phyloP scores from a whole-genome alignment of 2,888 invertebrate species.

The Cryptus armator region DNA sequence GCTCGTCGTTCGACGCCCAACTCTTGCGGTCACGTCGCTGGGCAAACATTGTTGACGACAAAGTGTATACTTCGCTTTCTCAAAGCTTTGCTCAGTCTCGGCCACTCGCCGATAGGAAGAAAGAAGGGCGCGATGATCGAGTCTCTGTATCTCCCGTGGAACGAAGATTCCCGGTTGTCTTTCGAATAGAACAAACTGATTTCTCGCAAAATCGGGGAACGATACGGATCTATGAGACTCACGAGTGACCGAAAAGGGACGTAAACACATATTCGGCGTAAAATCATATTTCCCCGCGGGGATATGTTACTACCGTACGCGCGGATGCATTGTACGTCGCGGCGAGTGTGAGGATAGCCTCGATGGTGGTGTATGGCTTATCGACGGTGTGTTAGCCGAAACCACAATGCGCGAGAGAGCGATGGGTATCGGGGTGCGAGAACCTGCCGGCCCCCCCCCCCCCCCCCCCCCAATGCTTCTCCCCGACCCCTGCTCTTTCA shows the following conservation, averaged over 20 bases:
- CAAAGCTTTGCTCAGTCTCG: background rate
- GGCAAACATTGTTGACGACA: constrained; percentile 41
- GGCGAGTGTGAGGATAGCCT: constrained; percentile 15
- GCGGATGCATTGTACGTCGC: constrained; percentile 20
- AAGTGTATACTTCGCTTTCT: constrained; percentile 42
- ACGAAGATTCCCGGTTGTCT: constrained; percentile 4
- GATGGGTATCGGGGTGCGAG: constrained; percentile 60
- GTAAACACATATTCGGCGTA: constrained; percentile 23
- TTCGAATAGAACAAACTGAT: background rate
- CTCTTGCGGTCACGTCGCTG: constrained; percentile 19
- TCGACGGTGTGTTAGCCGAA: constrained; percentile 46
- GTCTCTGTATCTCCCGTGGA: background rate
- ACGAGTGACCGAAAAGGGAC: constrained; percentile 25
- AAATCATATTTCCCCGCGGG: constrained; percentile 39
- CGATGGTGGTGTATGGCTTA: constrained; percentile 45
- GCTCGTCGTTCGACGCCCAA: constrained; percentile 52
- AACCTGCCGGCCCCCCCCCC: constrained; percentile 40
- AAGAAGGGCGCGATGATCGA: background rate
- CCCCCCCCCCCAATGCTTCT: constrained; percentile 35
- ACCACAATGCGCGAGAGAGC: constrained; percentile 39
- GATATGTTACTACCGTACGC: constrained; percentile 3
- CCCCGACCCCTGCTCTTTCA: constrained; percentile 42
- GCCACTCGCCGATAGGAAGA: background rate
- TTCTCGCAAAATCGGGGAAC: background rate
- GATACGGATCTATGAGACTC: background rate